Evolutionary conservation across 2,113 vertebrate genomes (phyloP), one percentile per base, ranked within the genome.

Genomic region (Cacatua alba): DNA sequence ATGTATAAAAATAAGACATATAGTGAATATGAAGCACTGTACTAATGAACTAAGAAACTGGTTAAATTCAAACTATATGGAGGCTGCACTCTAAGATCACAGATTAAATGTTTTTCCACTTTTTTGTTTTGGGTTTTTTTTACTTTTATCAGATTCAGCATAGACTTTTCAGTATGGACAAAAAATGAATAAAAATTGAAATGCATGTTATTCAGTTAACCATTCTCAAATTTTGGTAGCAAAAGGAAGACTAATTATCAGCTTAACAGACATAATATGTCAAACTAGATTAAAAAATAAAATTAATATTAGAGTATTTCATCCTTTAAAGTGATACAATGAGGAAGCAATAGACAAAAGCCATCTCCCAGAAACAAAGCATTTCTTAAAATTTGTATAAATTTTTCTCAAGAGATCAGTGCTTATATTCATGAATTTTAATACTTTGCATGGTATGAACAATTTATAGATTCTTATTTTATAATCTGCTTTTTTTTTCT

Each of bases 241-340:
- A 96, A 92, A 95, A 92, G 53, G 2, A 76, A 62, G 19, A 63
- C 5, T 76, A 95, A 69, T 94, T 96, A 20, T 68, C 52, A 71
- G 3, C 2, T 68, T 57, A 89, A 91, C 26, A 75, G 82, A 62
- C 57, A 37, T 78, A 89, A 70, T 92, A 92, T 93, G 57, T 93
- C 65, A 96, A 72, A 88, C 35, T 81, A 62, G 90, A 77, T 94
- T 92, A 72, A 96, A 91, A 95, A 93, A 37, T 67, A 95, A 96
- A 95, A 88, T 69, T 69, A 87, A 70, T 90, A 93, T 95, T 96
- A 94, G 39, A 90, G 93, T 95, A 94, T 51, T 94, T 94, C 57
- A 79, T 94, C 21, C n/a, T 95, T 92, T 89, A 67, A 64, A 82
- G 59, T 51, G n/a, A 92, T 75, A 49, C 25, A 95, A 95, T 62